A percentile compares a stretch with the other conserved stretches of the same genome.
Conservation (phyloP, 23 tunicate species). For the Trididemnum miniatum region DNA sequence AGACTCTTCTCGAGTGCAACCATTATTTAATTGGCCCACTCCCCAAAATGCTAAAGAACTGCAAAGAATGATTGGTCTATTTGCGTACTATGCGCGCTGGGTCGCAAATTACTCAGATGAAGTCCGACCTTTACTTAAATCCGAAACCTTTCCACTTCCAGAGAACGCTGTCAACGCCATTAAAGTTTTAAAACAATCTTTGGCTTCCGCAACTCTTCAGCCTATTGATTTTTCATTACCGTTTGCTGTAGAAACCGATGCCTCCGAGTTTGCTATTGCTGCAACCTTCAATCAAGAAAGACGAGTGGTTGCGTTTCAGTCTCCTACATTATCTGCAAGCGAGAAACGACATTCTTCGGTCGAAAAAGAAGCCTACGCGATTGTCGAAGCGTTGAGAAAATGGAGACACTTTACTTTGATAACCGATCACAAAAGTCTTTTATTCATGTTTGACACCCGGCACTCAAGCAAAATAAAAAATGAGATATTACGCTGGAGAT, state of each 20-base stretch:
- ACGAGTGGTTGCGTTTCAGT: conserved; percentile 3
- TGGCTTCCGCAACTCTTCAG: background rate
- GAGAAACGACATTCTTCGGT: conserved; percentile 9
- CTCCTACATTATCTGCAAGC: background rate
- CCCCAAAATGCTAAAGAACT: background rate
- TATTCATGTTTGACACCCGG: no score
- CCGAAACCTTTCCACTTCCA: background rate
- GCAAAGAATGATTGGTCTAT: background rate
- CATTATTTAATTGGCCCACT: background rate
- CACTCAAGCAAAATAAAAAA: no score
- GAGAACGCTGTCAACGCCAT: background rate
- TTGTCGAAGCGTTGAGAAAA: conserved; percentile 33
- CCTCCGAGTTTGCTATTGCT: conserved; percentile 12
- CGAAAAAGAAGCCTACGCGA: conserved; percentile 22
- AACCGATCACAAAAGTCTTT: conserved; percentile 21
- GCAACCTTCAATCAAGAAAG: conserved; percentile 8
- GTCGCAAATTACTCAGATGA: conserved; percentile 2
- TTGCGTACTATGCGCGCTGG: background rate
- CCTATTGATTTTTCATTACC: background rate
- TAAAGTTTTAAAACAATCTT: background rate
- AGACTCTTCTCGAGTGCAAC: background rate
- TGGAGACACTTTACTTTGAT: conserved; percentile 24
- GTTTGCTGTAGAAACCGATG: conserved; percentile 17
- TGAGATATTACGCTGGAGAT: conserved; percentile 23
- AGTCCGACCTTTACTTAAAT: background rate